Evolutionary conservation across 2,797 vertebrate species (phyloP).

Genomic region (Epinephelus awoara): DNA sequence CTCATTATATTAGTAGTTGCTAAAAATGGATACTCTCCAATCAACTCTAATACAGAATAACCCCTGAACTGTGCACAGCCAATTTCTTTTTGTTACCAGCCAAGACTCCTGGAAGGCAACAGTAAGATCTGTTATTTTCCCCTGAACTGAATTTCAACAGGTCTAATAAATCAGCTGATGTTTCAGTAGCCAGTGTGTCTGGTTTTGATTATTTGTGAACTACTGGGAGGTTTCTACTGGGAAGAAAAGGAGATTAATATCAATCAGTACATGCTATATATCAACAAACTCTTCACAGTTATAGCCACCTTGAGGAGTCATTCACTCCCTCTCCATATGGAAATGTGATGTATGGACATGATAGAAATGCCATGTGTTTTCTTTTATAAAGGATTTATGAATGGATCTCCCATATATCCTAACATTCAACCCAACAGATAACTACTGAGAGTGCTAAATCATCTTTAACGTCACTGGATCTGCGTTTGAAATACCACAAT

Average conservation of each 20-base stretch:
- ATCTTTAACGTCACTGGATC: conserved; percentile 75
- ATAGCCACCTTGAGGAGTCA: neutral
- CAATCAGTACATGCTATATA: no score
- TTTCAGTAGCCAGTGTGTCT: neutral
- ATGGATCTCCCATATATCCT: neutral
- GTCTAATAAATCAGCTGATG: neutral
- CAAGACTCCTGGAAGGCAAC: neutral
- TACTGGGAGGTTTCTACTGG: neutral
- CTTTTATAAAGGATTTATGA: neutral
- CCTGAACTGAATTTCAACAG: neutral
- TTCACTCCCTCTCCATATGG: no score
- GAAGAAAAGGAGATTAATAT: neutral
- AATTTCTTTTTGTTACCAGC: neutral
- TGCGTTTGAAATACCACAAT: conserved; percentile 84
- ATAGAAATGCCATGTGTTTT: conserved; percentile 1
- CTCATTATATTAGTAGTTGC: neutral
- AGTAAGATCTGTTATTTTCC: neutral
- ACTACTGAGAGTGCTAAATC: conserved; percentile 89
- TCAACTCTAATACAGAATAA: neutral
- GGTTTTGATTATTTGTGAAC: conserved; percentile 24
- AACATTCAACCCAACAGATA: conserved; percentile 84
- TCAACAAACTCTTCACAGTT: neutral
- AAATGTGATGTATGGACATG: neutral
- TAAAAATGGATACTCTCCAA: neutral
- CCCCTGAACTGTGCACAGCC: neutral